Base-by-base conservation (phyloP, 1,140 invertebrate genomes). In the Parapsyche elsis region DNA sequence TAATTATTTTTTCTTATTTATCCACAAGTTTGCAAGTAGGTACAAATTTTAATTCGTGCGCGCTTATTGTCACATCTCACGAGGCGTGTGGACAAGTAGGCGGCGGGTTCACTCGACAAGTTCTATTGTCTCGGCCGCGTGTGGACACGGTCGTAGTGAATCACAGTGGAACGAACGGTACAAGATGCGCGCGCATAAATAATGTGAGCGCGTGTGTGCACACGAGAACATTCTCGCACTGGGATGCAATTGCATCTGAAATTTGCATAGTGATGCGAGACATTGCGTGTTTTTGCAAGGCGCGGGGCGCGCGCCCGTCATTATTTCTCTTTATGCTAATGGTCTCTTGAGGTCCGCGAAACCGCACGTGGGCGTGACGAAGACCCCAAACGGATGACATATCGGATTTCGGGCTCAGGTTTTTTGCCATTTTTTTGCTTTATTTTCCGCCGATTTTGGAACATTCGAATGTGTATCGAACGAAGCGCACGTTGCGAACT, bases 291-390 rank as follows among this genome's bases (percentile, higher is more conserved):
- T 2, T 57, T 12, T 38, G 30, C 9, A 7, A 1, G 30, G 30
- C 30, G 30, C 30, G 30, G 26, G 67, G 24, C 24, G 21, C 16
- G 67, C 24, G 30, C 23, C 24, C 67, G 24, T 71, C 67, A 71
- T 71, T 71, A 71, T 71, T 71, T 71, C 67, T 23, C 67, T 12
- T 71, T 71, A 71, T 71, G 67, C 23, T 71, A 71, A 71, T 71
- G 16, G 16, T 16, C 24, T 44, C 9, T 53, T 53, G 49, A 2
- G 61, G 21, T 10, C 21, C 61, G 67, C 30, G 30, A 38, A 38
- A 4, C 21, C 1, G 67, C 67, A 24, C 67, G 67, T 71, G 30
- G 67, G 67, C n/a, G 67, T 71, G 67, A 44, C 67, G 30, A 24
- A 30, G 9, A 71, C 24, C 30, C 67, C 16, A 16, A 71, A 38